These are phyloP conservation scores for Platyrinchus mystaceus DNA, from an alignment of 2,797 vertebrate species.

Conservation along the genomic window DNA sequence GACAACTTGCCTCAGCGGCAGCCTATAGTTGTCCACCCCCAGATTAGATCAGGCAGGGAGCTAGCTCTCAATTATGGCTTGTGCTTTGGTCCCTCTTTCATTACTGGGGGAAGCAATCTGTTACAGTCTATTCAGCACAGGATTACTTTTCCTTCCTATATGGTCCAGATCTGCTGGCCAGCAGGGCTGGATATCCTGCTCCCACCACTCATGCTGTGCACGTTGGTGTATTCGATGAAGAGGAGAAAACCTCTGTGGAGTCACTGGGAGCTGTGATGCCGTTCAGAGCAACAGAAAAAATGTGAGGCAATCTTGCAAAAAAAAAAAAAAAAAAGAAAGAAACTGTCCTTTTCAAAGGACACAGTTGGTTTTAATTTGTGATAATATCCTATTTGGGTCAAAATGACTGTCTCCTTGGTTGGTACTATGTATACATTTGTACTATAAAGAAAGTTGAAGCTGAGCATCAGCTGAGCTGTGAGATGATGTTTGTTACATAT, in stretches of 20 bases:
- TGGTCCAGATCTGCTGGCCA: neutral
- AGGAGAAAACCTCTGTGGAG: neutral
- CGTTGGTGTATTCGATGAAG: rapidly evolving
- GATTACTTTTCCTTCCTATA: neutral
- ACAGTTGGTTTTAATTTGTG: neutral
- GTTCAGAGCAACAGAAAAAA: neutral
- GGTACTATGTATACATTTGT: neutral
- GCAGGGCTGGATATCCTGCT: neutral
- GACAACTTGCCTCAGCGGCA: neutral
- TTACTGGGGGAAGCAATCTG: neutral
- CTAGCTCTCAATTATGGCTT: neutral
- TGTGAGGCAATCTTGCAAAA: neutral
- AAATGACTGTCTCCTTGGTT: neutral
- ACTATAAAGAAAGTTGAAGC: neutral
- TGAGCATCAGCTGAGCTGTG: neutral
- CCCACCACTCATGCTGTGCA: neutral
- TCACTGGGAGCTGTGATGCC: neutral
- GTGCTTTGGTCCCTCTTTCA: neutral
- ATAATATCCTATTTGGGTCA: neutral
- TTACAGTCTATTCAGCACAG: neutral
- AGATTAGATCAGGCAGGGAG: neutral
- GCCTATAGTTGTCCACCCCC: neutral
- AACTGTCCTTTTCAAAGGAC: neutral
- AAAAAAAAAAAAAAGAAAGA: no score
- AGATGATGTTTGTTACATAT: neutral